Evolutionary conservation across 2,113 vertebrate species (phyloP).

Genomic region (Aptenodytes forsteri): DNA sequence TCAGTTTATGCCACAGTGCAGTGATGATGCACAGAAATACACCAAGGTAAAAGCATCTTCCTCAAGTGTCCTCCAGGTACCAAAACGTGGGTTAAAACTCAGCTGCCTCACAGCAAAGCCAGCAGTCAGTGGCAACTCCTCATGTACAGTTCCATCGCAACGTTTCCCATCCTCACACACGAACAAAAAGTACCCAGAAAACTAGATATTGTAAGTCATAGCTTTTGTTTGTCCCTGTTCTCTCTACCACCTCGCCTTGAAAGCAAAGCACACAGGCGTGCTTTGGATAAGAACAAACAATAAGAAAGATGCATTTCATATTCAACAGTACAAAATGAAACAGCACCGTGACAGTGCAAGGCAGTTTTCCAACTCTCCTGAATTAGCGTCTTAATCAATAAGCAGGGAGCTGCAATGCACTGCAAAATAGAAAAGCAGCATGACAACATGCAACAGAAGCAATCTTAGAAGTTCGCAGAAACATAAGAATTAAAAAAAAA

Average conservation of each 20-base stretch:
- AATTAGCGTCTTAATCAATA: constrained; percentile 48
- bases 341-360: background rate
- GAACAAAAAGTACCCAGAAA: background rate
- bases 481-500: background rate
- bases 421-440: background rate
- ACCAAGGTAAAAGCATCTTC: background rate
- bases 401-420: constrained; percentile 25
- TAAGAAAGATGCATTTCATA: background rate
- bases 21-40: background rate
- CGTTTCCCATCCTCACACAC: background rate
- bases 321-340: background rate
- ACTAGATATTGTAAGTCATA: background rate
- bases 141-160: background rate
- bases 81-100: background rate
- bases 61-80: background rate
- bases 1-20: background rate
- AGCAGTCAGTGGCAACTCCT: background rate
- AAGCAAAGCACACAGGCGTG: background rate
- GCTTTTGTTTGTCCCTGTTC: background rate
- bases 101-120: background rate
- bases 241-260: background rate
- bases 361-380: constrained; percentile 39
- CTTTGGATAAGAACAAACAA: background rate
- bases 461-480: constrained; percentile 17
- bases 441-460: background rate